Percentiles rank a stretch among this genome's conserved stretches.
These are phyloP conservation scores for Camponotus fellah DNA, from an alignment of 2,888 invertebrate species.

Conservation along the genomic window DNA sequence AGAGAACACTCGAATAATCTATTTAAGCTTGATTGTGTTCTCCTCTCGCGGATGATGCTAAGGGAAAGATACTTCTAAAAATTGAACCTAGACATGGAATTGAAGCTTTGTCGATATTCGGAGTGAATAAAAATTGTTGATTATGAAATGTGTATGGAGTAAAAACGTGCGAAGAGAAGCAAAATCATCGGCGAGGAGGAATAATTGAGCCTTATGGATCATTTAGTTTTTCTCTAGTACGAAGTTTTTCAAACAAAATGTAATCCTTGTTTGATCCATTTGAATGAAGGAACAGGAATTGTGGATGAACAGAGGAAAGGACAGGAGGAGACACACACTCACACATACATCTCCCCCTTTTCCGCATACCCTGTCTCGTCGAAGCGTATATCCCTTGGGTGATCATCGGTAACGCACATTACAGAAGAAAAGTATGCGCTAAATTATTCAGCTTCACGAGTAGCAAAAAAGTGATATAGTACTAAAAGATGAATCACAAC, in stretches of 20 bases:
- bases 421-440: constrained; percentile 15
- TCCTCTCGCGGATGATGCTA: constrained; percentile 58
- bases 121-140: background rate
- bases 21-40: constrained; percentile 61
- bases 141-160: background rate
- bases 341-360: constrained; percentile 31
- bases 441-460: constrained; percentile 29
- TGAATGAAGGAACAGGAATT: constrained; percentile 68
- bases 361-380: constrained; percentile 72
- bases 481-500: constrained; percentile 23
- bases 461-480: constrained; percentile 18
- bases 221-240: constrained; percentile 49
- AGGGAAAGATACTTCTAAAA: background rate
- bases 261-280: constrained; percentile 49
- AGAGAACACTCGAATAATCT: constrained; percentile 35
- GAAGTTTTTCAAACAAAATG: constrained; percentile 53
- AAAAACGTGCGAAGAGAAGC: background rate
- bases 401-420: constrained; percentile 42
- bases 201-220: constrained; percentile 61
- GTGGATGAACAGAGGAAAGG: constrained; percentile 70
- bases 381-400: constrained; percentile 12
- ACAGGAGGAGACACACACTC: constrained; percentile 61
- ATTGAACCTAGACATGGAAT: background rate
- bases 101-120: background rate
- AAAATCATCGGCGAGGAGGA: constrained; percentile 53